Evolutionary conservation across 2,888 invertebrate species (phyloP).

Genomic region (Protodeltote pygarga): DNA sequence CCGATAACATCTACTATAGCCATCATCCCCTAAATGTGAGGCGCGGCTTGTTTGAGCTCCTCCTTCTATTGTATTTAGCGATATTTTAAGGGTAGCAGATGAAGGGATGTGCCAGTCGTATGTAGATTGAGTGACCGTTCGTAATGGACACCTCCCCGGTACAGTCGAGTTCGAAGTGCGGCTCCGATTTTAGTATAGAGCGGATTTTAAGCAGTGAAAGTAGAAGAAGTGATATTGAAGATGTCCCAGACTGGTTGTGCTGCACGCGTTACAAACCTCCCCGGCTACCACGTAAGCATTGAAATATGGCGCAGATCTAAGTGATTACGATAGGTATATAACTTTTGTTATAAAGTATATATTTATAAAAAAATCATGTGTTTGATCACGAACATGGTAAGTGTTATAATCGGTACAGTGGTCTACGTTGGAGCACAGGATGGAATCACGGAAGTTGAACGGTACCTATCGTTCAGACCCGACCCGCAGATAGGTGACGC

Average conservation of each 20-base stretch:
- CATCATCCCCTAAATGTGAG: conserved; percentile 44
- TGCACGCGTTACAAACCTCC: conserved; percentile 92
- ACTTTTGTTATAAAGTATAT: not conserved
- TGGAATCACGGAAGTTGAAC: no score
- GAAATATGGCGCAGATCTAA: not conserved
- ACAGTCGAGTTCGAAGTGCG: conserved; percentile 69
- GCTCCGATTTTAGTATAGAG: conserved; percentile 88
- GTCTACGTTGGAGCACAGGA: no score
- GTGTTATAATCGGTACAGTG: no score
- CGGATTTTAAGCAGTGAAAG: conserved; percentile 85
- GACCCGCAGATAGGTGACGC: no score
- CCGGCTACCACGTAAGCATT: conserved; percentile 88
- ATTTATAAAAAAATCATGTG: no score
- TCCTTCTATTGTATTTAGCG: conserved; percentile 51
- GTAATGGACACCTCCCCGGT: conserved; percentile 71
- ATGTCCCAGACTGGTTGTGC: conserved; percentile 88
- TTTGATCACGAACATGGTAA: no score
- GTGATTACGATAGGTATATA: not conserved
- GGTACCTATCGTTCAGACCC: no score
- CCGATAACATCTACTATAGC: conserved; percentile 65
- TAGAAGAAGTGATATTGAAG: conserved; percentile 47
- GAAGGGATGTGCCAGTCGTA: conserved; percentile 29
- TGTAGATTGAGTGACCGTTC: conserved; percentile 32
- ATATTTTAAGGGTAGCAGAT: conserved; percentile 53
- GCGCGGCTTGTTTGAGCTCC: conserved; percentile 58